Evolutionary conservation across 1,140 invertebrate genomes (phyloP).

Genomic region (Onthophagus taurus): DNA sequence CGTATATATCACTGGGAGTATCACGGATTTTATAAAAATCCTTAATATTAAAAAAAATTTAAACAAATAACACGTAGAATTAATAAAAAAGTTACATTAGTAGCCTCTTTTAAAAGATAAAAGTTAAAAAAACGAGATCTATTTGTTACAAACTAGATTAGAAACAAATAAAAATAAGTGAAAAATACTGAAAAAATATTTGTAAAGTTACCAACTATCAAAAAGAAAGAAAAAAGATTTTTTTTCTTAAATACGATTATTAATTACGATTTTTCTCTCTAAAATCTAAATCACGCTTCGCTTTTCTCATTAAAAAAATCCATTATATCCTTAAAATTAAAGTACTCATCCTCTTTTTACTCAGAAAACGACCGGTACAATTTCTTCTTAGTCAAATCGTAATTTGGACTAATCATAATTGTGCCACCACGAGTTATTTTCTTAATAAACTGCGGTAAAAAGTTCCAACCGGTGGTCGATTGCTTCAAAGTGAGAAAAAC

Average conservation of each 20-base stretch:
- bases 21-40: constrained; percentile 14
- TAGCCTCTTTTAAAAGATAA: no score
- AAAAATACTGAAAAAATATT: neutral
- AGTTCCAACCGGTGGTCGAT: constrained; percentile 68
- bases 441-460: constrained; percentile 76
- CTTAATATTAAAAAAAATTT: no score
- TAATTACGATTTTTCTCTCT: neutral
- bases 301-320: no score
- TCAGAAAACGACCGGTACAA: constrained; percentile 28
- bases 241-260: neutral
- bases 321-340: no score
- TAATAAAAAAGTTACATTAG: no score
- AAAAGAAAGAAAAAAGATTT: neutral
- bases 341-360: neutral
- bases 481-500: constrained; percentile 73
- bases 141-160: no score
- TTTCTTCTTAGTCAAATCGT: constrained; percentile 31
- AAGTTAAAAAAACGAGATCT: no score
- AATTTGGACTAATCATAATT: constrained; percentile 33
- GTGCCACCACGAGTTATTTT: constrained; percentile 34
- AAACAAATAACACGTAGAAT: no score
- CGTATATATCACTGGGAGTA: constrained; percentile 6
- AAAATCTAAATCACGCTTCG: constrained; percentile 9
- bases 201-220: neutral
- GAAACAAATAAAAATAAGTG: no score